Evolutionary conservation across 2,888 invertebrate genomes (phyloP).

Genomic region (Lysandra bellargus): DNA sequence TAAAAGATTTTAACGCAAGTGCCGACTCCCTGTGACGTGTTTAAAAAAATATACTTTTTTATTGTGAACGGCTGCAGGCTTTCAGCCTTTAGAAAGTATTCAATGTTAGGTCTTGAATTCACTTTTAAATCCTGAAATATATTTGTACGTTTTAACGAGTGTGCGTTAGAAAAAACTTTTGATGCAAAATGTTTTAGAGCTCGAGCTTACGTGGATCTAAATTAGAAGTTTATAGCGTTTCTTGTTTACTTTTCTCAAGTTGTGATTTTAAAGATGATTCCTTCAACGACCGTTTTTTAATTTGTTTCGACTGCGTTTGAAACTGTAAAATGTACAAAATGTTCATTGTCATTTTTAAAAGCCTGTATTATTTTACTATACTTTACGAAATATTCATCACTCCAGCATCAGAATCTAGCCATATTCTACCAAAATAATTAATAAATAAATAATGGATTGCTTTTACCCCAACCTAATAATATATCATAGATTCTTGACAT

Average conservation of each 20-base stretch:
- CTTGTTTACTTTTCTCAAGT: not conserved
- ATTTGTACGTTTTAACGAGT: constrained; percentile 28
- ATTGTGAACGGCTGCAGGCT: constrained; percentile 32
- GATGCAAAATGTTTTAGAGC: constrained; percentile 18
- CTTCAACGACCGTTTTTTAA: not conserved
- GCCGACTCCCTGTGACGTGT: not conserved
- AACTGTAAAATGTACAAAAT: too few relatives aligned
- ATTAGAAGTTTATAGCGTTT: not conserved
- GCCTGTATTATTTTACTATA: too few relatives aligned
- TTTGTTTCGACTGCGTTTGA: too few relatives aligned
- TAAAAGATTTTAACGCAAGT: constrained; percentile 12
- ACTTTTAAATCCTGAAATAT: constrained; percentile 27
- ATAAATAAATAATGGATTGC: too few relatives aligned
- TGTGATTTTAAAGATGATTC: not conserved
- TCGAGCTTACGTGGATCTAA: not conserved
- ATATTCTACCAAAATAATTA: too few relatives aligned
- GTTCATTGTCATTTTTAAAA: too few relatives aligned
- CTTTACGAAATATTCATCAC: too few relatives aligned
- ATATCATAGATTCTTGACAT: too few relatives aligned
- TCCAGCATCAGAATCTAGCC: too few relatives aligned
- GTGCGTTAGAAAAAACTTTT: constrained; percentile 21
- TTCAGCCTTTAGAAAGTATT: constrained; percentile 37
- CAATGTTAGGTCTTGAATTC: constrained; percentile 31
- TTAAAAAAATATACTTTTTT: constrained; percentile 25
- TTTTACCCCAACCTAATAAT: too few relatives aligned